These are phyloP conservation scores for Cygnus atratus DNA, from an alignment of 2,113 vertebrate species.

Conservation along the genomic window DNA sequence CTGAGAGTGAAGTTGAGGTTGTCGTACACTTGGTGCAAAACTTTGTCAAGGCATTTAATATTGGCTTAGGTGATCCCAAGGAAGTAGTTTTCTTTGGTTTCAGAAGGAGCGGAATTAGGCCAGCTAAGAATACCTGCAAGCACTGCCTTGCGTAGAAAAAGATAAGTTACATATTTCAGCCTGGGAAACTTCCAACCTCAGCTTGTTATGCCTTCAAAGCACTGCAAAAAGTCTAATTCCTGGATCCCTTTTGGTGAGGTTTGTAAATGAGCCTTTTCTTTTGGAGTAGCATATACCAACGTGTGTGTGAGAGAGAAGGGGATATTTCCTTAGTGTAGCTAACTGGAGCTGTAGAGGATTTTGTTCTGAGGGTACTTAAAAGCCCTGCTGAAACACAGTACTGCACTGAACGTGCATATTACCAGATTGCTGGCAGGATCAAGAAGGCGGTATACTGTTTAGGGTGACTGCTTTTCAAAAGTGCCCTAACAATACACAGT, in stretches of 20 bases:
- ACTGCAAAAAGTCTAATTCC: slow-evolving; percentile 28
- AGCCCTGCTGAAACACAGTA: background rate
- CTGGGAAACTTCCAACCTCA: slow-evolving; percentile 4
- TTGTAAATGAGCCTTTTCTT: background rate
- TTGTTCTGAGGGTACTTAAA: background rate
- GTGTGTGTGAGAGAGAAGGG: background rate
- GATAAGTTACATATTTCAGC: background rate
- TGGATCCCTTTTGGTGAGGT: background rate
- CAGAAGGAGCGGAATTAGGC: background rate
- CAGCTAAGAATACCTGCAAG: background rate
- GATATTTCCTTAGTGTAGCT: background rate
- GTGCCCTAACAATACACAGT: background rate
- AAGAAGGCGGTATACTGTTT: background rate
- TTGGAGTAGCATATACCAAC: background rate
- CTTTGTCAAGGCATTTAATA: background rate
- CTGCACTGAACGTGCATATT: background rate
- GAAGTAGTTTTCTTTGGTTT: background rate
- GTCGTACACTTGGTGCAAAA: background rate
- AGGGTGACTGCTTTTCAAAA: background rate
- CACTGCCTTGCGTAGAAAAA: background rate
- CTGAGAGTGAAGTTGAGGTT: background rate
- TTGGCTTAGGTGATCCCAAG: background rate
- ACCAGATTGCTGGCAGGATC: background rate
- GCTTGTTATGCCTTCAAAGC: slow-evolving; percentile 24
- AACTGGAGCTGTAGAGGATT: background rate